phyloP scores from a whole-genome alignment of 2,797 vertebrate genomes.

The Acanthurus lineatus region DNA sequence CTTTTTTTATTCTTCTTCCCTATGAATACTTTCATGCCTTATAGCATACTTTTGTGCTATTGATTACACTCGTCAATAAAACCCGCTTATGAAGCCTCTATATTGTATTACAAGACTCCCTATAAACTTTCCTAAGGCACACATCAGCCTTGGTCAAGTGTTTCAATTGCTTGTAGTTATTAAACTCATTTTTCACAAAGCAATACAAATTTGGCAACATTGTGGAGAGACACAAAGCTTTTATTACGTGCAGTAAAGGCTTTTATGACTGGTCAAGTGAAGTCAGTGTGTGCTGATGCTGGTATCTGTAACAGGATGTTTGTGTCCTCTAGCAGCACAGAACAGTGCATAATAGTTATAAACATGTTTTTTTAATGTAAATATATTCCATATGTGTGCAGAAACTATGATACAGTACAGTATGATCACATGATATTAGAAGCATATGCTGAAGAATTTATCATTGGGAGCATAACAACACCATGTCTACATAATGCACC shows the following conservation, averaged over 20 bases:
- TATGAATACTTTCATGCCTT: no score
- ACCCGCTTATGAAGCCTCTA: background rate
- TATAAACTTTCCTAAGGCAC: background rate
- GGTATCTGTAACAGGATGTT: constrained; percentile 10
- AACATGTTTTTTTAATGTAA: background rate
- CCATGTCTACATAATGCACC: constrained; percentile 21
- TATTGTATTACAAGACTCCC: background rate
- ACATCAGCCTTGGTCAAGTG: background rate
- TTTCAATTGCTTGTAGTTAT: background rate
- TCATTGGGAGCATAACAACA: background rate
- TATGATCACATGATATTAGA: background rate
- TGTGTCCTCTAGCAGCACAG: background rate
- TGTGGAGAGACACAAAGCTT: background rate
- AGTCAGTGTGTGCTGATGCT: background rate
- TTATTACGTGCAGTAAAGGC: background rate
- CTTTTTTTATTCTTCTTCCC: no score
- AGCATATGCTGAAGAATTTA: background rate
- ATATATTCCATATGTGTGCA: background rate
- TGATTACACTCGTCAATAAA: no score
- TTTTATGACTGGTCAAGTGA: background rate
- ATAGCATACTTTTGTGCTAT: no score
- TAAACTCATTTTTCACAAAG: background rate
- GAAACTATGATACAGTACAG: background rate
- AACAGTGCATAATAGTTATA: background rate
- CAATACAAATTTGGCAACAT: background rate